phyloP scores from a whole-genome alignment of 1,140 invertebrate genomes.

The Temnothorax longispinosus region DNA sequence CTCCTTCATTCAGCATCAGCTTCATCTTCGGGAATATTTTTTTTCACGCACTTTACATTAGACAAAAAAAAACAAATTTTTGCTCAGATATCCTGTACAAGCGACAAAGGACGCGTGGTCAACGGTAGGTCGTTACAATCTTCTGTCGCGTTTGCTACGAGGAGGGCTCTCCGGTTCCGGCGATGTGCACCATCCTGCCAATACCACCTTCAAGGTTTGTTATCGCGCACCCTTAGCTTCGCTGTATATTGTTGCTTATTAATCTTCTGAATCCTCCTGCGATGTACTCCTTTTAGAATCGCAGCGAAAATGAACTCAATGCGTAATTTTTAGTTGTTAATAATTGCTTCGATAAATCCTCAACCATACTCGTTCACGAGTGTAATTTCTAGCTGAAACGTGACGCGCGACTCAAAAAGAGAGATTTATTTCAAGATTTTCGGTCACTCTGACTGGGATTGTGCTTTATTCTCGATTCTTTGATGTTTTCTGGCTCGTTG shows the following conservation, averaged over 20 bases:
- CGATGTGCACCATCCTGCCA: constrained; percentile 79
- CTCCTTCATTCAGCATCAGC: neutral
- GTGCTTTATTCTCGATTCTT: neutral
- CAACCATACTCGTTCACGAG: too few relatives aligned
- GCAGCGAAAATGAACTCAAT: neutral
- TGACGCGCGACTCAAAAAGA: neutral
- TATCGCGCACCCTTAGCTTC: neutral
- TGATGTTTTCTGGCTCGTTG: neutral
- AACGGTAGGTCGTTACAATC: constrained; percentile 78
- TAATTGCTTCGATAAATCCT: neutral
- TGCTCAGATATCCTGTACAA: constrained; percentile 48
- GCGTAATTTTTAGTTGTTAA: neutral
- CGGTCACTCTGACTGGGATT: neutral
- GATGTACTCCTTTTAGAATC: neutral
- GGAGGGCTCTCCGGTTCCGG: constrained; percentile 81
- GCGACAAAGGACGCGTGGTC: constrained; percentile 70
- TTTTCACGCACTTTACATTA: neutral
- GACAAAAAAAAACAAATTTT: neutral
- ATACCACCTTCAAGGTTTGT: constrained; percentile 79
- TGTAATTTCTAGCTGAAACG: neutral
- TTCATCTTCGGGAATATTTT: neutral
- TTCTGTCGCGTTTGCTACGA: constrained; percentile 76
- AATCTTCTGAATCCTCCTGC: neutral
- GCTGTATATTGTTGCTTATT: neutral
- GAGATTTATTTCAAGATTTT: neutral